Base-by-base conservation (phyloP, 1,140 invertebrate species). In the Drosophila azteca region DNA sequence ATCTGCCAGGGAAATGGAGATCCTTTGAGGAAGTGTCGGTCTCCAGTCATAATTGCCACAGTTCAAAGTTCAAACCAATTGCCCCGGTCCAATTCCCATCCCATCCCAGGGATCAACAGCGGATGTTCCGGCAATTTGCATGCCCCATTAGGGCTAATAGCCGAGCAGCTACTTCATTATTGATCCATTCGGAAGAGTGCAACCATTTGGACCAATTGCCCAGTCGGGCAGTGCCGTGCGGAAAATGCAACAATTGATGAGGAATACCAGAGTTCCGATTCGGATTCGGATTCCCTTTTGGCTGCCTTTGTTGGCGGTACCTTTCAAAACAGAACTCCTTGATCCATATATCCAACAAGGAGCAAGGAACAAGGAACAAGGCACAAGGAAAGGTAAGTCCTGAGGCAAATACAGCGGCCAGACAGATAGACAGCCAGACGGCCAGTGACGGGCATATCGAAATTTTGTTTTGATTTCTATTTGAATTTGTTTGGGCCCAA, bases 381-480 rank as follows among this genome's bases (percentile, higher is more conserved):
- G 35, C 13, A 39, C 6, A 13, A 39, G 35, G 9, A 35, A 35
- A 9, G 31, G 24, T 20, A 20, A 31, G 7, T 31, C 31, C 31
- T 35, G 9, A 35, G 31, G 8, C 31, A 6, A 9, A 31, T 9
- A 11, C 13, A 2, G 22, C 52, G 24, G 24, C 24, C 24, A 24
- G 9, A 8, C 2, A 7, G 17, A 1, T 1, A 20, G 17, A 20
- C 2, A 7, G 17, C 1, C 17, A 20, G 17, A 20, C 17, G 17
- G 17, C 17, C 24, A 50, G 41, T 51, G 77, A 87, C 62, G 68
- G 67, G 83, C 83, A 74, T 67, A 62, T 41, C 83, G 67, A 83
- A 88, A 88, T 70, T 51, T 52, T 88, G 83, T 88, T 88, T 88
- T 88, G 83, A 88, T 88, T 88, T 77, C 75, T 39, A 67, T 73